A percentile compares a stretch with the other conserved stretches of the same genome.
phyloP scores from a whole-genome alignment of 2,113 vertebrate genomes.

The Pachycephala philippinensis region DNA sequence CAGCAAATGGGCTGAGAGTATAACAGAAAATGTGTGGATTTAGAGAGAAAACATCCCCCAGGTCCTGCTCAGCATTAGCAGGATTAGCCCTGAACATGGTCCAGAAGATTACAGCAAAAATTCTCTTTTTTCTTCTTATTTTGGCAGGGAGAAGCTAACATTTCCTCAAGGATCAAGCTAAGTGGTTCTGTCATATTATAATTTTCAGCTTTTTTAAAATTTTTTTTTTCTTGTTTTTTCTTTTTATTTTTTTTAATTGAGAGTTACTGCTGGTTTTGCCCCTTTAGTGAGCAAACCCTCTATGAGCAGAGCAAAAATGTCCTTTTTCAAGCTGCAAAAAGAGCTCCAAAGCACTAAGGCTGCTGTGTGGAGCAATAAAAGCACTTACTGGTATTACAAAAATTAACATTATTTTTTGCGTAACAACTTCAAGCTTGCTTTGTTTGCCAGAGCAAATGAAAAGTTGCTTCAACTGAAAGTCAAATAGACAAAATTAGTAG shows the following conservation, averaged over 20 bases:
- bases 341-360: neutral
- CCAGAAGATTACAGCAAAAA: neutral
- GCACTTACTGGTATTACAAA: neutral
- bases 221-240: too few relatives aligned
- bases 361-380: neutral
- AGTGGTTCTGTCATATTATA: neutral
- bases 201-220: neutral
- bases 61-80: neutral
- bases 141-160: neutral
- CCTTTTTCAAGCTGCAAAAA: neutral
- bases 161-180: neutral
- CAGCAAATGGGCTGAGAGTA: neutral
- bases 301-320: neutral
- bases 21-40: neutral
- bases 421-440: neutral
- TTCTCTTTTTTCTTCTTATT: neutral
- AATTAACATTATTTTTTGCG: neutral
- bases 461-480: neutral
- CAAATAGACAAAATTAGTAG: neutral
- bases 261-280: neutral
- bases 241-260: neutral
- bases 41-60: neutral
- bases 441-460: neutral
- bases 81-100: neutral
- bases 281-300: neutral